Evolutionary conservation across 2,113 vertebrate genomes (phyloP), one percentile per base, ranked within the genome.

Genomic region (Callionymus lyra): DNA sequence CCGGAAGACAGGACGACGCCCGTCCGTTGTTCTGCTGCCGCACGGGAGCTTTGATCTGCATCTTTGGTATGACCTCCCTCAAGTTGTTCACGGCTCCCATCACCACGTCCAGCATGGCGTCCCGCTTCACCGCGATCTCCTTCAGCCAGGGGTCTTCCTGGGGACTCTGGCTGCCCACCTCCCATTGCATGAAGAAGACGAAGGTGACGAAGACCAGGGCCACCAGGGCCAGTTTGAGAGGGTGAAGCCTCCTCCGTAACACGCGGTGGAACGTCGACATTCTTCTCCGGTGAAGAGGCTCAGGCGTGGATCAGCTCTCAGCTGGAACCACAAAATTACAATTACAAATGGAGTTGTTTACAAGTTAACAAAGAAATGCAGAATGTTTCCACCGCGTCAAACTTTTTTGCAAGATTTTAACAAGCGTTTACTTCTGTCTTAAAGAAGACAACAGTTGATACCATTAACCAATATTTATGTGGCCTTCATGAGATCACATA

Each of bases 71-170:
- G 16, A 69, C 87, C 14, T 88, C 90, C 82, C 90, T 89, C 54
- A 98, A 85, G 81, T 97, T 97, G 80, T 94, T 91, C 72, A 99
- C 85, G 18, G 94, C 94, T 50, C 94, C 91, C 21, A 97, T 83
- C 75, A 97, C 66, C 38, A 97, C 87, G 61, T 85, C 91, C 53
- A 99, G 73, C 69, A 99, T 74, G 12, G 87, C 78, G 57, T 88
- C 87, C 74, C 89, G 88, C 72, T 90, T 97, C 61, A 82, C 84
- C 33, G 81, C 76, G 53, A 91, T 82, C 27, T 74, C 89, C 49
- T 81, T 82, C 38, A 86, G 65, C 86, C 86, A 87, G 12, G 85
- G 86, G 59, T 93, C 92, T 52, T 91, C 88, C 74, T 83, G 71
- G 39, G 88, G 84, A 65, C 81, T 79, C 44, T 86, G 86, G 69